Conservation (phyloP, 2,888 invertebrate genomes). For the Callinectes sapidus region DNA sequence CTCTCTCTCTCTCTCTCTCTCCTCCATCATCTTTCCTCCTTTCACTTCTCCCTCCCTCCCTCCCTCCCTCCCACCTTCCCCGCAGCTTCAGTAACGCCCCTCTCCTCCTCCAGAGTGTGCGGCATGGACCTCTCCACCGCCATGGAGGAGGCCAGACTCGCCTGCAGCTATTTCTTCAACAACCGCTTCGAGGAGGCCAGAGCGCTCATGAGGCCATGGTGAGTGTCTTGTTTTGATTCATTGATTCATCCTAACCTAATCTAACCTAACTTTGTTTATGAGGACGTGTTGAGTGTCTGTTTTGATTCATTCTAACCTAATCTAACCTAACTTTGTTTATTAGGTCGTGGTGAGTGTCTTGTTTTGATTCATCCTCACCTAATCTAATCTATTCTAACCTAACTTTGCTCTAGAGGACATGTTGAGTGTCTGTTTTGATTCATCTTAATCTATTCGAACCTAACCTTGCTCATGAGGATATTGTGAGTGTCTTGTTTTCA, state of each 20-base stretch:
- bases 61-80: neutral
- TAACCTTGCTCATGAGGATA: too few relatives aligned
- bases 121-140: conserved; percentile 79
- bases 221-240: conserved; percentile 39
- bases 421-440: conserved; percentile 50
- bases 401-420: conserved; percentile 68
- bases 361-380: too few relatives aligned
- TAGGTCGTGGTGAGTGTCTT: too few relatives aligned
- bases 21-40: neutral
- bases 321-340: too few relatives aligned
- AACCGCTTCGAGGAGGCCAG: conserved; percentile 89
- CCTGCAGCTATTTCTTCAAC: conserved; percentile 93
- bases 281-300: too few relatives aligned
- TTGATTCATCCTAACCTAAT: too few relatives aligned
- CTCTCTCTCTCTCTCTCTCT: too few relatives aligned
- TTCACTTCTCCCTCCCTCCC: neutral
- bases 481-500: too few relatives aligned
- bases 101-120: conserved; percentile 54
- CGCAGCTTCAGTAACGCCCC: neutral
- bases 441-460: too few relatives aligned
- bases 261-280: too few relatives aligned
- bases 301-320: too few relatives aligned
- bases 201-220: conserved; percentile 69
- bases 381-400: too few relatives aligned
- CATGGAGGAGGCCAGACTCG: conserved; percentile 85